Evolutionary conservation across 1,140 invertebrate species (phyloP), one percentile per base, ranked within the genome.

Genomic region (Thrips palmi): DNA sequence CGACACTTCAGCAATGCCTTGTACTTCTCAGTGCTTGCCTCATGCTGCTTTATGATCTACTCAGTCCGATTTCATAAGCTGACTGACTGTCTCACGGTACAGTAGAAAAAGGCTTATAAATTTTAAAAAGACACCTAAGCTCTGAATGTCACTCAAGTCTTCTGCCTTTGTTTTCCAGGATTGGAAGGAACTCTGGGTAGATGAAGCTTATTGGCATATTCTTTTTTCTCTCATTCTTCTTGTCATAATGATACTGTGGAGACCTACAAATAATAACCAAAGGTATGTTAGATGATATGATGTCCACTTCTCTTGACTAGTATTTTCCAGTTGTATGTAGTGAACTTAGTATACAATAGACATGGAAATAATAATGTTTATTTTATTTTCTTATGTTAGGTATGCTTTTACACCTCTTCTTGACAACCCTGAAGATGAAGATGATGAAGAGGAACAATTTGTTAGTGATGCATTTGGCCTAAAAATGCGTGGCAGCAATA

Each of bases 211-310:
- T 56, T 94, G 89, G 89, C 86, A 89, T 56, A 67, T 93, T 15
- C 59, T 92, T 14, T 94, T 94, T 57, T 86, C 80, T 14, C 64
- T 79, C 30, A 71, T 94, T 39, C 62, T 94, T 15, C 57, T 86
- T 24, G 82, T 87, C 10, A 93, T 94, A 43, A 93, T 93, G 81
- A 70, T 94, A 42, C 64, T 94, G 22, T 94, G 87, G 87, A 60
- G 88, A 45, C 89, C 89, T 3, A 86, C 85, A 2, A 85, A 84
- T 52, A 94, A 93, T 55, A 93, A 93, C 60, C 88, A 93, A 60
- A 68, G 85, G 51, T 55, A 43, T 39, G 17, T 41, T 23, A 12
- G 15, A 35, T 22, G 4, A 25, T 1, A 28, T 4, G 10, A 28
- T n/a, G 15, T 7, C 8, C 5, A 18, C 3, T 12, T 17, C 2